Evolutionary conservation across 2,113 vertebrate genomes (phyloP).

Genomic region (Abramis brama): DNA sequence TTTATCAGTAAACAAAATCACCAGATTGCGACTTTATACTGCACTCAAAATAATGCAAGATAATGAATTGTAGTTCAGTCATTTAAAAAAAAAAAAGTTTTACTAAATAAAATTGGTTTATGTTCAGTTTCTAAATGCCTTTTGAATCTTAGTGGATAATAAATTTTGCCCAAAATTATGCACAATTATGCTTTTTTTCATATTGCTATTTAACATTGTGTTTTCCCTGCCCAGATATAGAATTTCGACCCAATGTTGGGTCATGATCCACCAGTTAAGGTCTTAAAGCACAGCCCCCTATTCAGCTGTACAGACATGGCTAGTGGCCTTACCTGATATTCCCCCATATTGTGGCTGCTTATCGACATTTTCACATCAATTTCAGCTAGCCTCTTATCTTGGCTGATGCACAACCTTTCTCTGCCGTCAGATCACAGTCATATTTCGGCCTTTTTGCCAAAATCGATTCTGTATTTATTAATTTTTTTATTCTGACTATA

Average conservation of each 20-base stretch:
- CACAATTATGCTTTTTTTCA: background rate
- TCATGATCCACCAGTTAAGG: background rate
- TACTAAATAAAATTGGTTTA: background rate
- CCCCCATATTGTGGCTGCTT: slow-evolving; percentile 36
- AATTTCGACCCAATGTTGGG: background rate
- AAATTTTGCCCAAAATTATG: background rate
- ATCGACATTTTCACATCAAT: slow-evolving; percentile 76
- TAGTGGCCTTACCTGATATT: slow-evolving; percentile 8
- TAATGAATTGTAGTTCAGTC: too few species aligned
- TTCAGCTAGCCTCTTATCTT: slow-evolving; percentile 71
- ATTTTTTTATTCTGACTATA: background rate
- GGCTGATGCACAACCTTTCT: slow-evolving; percentile 78
- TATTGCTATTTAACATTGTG: background rate
- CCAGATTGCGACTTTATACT: too few species aligned
- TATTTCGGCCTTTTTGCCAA: slow-evolving; percentile 77
- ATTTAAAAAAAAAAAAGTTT: too few species aligned
- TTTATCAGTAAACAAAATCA: too few species aligned
- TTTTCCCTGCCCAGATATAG: background rate
- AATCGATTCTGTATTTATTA: slow-evolving; percentile 56
- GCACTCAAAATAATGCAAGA: too few species aligned
- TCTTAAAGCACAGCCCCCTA: background rate
- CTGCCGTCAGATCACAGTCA: slow-evolving; percentile 78
- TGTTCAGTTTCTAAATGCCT: background rate
- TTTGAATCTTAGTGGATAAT: background rate
- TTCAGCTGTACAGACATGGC: background rate